A percentile compares a stretch with the other conserved stretches of the same genome.
Conservation (phyloP, 2,113 vertebrate species). For the Zootoca vivipara region DNA sequence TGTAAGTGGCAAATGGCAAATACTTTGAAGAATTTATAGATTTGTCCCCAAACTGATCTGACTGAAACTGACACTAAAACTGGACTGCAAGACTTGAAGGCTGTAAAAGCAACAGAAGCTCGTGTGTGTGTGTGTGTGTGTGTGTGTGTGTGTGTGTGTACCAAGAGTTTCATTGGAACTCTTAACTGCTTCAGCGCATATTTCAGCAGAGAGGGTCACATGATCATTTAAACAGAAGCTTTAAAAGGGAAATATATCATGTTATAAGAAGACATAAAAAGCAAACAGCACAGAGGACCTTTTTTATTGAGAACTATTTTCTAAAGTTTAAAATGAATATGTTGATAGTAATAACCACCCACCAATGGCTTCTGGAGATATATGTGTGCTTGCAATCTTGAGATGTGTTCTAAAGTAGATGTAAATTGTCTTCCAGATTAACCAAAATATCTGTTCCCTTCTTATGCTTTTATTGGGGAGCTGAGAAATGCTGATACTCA, state of each 20-base stretch:
- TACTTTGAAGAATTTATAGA: slow-evolving; percentile 1
- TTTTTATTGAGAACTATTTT: slow-evolving; percentile 20
- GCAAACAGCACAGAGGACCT: neutral
- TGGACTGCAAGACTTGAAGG: neutral
- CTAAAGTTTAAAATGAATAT: slow-evolving; percentile 22
- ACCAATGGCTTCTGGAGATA: neutral
- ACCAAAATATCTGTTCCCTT: neutral
- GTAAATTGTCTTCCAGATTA: slow-evolving; percentile 17
- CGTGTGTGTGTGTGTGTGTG: no score
- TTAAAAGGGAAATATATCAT: slow-evolving; percentile 14
- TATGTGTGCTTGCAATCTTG: neutral
- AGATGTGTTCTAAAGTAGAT: neutral
- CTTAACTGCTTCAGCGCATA: neutral
- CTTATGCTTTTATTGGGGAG: neutral
- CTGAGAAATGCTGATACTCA: neutral
- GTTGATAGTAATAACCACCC: neutral
- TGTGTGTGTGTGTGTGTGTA: no score
- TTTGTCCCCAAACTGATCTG: neutral
- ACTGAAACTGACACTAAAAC: slow-evolving; percentile 9
- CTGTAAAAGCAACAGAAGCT: slow-evolving; percentile 18
- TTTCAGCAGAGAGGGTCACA: slow-evolving; percentile 13
- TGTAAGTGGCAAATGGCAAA: neutral
- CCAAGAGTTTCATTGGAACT: neutral
- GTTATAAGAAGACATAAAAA: neutral
- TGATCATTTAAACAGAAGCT: neutral